Conservation (phyloP, 2,113 vertebrate genomes). For the Archilochus colubris region DNA sequence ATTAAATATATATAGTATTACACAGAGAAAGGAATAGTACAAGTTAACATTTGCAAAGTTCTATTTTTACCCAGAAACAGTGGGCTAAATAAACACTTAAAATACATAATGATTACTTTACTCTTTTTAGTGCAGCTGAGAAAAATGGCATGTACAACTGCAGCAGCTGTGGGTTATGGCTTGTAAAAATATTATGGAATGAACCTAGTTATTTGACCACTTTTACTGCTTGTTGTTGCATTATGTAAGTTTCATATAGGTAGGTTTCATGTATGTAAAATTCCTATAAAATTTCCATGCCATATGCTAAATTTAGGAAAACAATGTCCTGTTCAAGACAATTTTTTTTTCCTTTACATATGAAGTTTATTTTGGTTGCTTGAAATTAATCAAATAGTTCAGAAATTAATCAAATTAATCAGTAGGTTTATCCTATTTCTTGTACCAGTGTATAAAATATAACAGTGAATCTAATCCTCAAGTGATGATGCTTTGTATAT, state of each 20-base stretch:
- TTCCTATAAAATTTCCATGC: background rate
- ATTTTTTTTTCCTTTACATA: background rate
- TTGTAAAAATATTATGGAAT: slow-evolving; percentile 20
- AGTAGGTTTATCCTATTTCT: background rate
- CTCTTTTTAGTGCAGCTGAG: background rate
- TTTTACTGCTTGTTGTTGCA: slow-evolving; percentile 20
- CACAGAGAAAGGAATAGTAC: background rate
- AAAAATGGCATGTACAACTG: background rate
- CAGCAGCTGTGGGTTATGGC: background rate
- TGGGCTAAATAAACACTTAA: slow-evolving; percentile 4
- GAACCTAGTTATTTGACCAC: background rate
- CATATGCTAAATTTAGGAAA: background rate
- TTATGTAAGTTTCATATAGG: background rate
- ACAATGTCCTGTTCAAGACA: background rate
- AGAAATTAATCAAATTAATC: background rate
- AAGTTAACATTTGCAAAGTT: background rate
- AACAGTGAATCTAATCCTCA: background rate
- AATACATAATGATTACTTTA: background rate
- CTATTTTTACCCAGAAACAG: slow-evolving; percentile 10
- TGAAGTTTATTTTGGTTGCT: background rate
- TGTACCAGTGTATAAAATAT: background rate
- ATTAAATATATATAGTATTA: background rate
- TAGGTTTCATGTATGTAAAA: background rate
- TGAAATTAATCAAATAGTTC: background rate
- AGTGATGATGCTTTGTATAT: background rate